phyloP scores from a whole-genome alignment of 2,888 invertebrate species.

The Ichneumon xanthorius region DNA sequence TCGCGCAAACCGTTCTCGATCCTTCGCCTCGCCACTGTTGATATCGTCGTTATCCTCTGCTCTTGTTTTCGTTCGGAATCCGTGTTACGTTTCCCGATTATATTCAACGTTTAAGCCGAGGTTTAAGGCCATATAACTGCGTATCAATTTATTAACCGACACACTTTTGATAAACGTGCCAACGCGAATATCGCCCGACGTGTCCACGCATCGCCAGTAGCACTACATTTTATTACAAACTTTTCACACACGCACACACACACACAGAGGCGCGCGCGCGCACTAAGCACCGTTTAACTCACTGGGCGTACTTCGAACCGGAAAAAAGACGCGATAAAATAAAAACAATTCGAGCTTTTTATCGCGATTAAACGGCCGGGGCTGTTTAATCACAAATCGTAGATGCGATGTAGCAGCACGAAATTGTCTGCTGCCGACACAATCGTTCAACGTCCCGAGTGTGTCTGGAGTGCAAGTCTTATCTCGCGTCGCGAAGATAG shows the following conservation, averaged over 20 bases:
- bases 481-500: conserved; percentile 30
- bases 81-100: neutral
- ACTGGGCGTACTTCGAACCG: neutral
- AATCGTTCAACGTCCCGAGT: conserved; percentile 41
- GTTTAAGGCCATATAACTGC: neutral
- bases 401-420: neutral
- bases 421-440: neutral
- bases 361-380: neutral
- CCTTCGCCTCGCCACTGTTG: neutral
- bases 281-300: neutral
- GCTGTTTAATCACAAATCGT: neutral
- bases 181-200: neutral
- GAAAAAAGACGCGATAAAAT: neutral
- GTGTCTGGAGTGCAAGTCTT: conserved; percentile 15
- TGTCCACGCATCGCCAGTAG: neutral
- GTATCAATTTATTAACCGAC: neutral
- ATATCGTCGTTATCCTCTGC: neutral
- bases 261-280: neutral
- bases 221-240: conserved; percentile 4
- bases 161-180: neutral
- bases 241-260: neutral
- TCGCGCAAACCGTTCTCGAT: neutral
- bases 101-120: neutral
- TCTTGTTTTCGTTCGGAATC: conserved; percentile 1
- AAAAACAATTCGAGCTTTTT: neutral